A percentile compares a stretch with the other conserved stretches of the same genome.
Conservation (phyloP, 2,797 vertebrate species). For the Mus spretus region DNA sequence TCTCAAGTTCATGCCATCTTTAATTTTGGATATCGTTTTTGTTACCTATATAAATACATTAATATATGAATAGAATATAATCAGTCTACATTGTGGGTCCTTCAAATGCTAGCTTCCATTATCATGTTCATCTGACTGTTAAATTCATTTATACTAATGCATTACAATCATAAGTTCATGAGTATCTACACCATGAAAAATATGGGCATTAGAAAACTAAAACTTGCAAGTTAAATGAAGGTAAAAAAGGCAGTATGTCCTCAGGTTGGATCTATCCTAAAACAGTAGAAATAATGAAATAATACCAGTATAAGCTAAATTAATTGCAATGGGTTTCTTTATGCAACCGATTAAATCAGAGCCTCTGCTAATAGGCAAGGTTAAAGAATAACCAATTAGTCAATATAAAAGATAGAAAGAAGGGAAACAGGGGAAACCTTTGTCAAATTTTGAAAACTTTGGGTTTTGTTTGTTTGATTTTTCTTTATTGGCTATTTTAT, state of each 20-base stretch:
- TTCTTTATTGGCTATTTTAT: no score
- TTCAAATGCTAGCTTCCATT: neutral
- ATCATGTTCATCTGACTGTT: no score
- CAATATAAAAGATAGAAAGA: neutral
- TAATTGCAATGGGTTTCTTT: neutral
- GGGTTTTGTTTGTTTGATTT: no score
- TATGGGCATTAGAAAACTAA: neutral
- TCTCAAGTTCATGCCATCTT: no score
- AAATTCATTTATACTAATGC: neutral
- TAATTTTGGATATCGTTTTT: neutral
- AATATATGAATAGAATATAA: neutral
- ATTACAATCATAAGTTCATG: neutral
- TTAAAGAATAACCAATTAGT: neutral
- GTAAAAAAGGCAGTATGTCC: neutral
- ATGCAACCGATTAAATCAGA: neutral
- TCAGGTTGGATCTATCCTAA: neutral
- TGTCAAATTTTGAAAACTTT: no score
- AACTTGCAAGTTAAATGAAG: neutral
- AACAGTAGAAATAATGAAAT: neutral
- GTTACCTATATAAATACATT: neutral
- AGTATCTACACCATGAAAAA: no score
- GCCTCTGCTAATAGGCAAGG: neutral
- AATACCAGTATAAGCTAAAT: neutral
- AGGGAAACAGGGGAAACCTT: no score
- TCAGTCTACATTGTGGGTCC: rapidly evolving